Percentiles rank a stretch among this genome's conserved stretches.
Conservation (phyloP, 1,140 invertebrate species). For the Elysia chlorotica region DNA sequence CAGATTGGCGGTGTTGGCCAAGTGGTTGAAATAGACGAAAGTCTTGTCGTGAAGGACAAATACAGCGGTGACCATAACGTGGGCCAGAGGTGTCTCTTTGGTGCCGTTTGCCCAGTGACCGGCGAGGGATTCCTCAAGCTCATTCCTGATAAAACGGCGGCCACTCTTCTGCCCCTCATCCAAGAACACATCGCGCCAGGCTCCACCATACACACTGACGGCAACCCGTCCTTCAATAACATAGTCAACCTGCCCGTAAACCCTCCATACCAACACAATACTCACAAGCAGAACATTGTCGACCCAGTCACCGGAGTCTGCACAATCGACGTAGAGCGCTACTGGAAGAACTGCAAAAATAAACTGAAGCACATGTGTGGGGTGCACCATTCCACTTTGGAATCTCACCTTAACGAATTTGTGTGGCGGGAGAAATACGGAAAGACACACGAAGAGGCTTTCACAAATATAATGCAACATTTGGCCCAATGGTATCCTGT, state of each 20-base stretch:
- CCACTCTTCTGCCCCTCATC: not conserved
- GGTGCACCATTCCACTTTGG: not conserved
- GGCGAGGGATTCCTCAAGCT: not conserved
- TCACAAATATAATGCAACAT: not conserved
- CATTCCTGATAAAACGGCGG: not conserved
- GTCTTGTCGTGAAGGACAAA: not conserved
- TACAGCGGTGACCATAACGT: not conserved
- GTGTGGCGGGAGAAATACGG: not conserved
- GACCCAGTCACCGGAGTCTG: not conserved
- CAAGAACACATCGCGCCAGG: not conserved
- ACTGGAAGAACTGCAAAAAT: not conserved
- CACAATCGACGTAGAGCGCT: not conserved
- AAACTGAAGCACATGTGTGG: not conserved
- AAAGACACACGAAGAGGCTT: not conserved
- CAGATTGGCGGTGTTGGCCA: not conserved
- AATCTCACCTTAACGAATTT: not conserved
- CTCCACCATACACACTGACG: not conserved
- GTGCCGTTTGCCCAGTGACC: not conserved
- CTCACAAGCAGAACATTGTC: not conserved
- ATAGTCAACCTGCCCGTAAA: not conserved
- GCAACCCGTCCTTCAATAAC: not conserved
- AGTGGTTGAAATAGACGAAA: not conserved
- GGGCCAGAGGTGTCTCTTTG: not conserved
- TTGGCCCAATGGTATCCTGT: not conserved
- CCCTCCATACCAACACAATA: not conserved